These are phyloP conservation scores for Verasper variegatus DNA, from an alignment of 2,113 vertebrate genomes.

Conservation along the genomic window DNA sequence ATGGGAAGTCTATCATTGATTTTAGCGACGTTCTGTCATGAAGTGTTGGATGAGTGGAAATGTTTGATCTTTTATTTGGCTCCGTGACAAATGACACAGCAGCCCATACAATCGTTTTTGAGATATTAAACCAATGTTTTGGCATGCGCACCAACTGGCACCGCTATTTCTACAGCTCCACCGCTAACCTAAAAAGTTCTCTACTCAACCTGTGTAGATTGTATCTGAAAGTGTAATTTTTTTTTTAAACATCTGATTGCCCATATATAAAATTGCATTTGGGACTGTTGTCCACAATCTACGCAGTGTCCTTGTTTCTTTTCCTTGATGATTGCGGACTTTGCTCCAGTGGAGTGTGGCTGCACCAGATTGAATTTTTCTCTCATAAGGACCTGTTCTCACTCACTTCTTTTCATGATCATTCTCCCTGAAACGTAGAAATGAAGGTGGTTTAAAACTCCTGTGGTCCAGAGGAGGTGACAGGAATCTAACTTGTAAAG, in stretches of 20 bases:
- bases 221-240: conserved; percentile 19
- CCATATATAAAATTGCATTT: conserved; percentile 9
- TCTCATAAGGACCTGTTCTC: not conserved
- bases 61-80: not conserved
- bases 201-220: conserved; percentile 5
- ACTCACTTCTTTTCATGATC: not conserved
- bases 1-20: not conserved
- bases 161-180: not conserved
- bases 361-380: not conserved
- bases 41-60: conserved; percentile 5
- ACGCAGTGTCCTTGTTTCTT: conserved; percentile 7
- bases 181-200: not conserved
- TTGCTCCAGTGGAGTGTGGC: not conserved
- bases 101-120: not conserved
- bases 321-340: conserved; percentile 1
- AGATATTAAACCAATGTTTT: conserved; percentile 7
- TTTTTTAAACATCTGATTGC: conserved; percentile 8
- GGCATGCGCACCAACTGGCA: not conserved
- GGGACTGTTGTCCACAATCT: conserved; percentile 18
- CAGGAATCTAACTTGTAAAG: not conserved
- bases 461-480: not conserved
- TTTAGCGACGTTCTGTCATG: not conserved
- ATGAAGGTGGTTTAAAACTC: not conserved
- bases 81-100: not conserved
- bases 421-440: not conserved